phyloP scores from a whole-genome alignment of 2,888 invertebrate species.

The Meliscaeva auricollis region DNA sequence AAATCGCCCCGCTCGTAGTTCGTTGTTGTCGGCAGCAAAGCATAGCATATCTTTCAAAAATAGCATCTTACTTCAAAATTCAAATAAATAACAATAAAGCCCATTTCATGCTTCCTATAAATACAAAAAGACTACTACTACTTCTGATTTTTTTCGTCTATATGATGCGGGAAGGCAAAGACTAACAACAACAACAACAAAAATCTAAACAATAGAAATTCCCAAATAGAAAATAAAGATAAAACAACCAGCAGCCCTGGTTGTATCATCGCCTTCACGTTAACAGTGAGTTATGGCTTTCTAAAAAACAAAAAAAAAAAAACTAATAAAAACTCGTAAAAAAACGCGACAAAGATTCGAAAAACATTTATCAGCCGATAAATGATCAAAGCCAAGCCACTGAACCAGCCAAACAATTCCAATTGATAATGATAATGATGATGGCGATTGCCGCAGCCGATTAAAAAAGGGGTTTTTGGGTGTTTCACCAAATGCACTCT shows the following conservation, averaged over 20 bases:
- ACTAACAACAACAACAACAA: neutral
- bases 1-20: conserved; percentile 40
- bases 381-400: conserved; percentile 65
- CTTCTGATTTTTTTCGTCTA: conserved; percentile 27
- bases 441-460: conserved; percentile 32
- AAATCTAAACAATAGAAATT: conserved; percentile 38
- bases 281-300: conserved; percentile 64
- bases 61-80: conserved; percentile 61
- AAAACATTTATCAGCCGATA: conserved; percentile 68
- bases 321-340: conserved; percentile 4
- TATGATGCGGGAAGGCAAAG: neutral
- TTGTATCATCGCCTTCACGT: conserved; percentile 70
- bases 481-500: neutral
- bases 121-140: conserved; percentile 29
- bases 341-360: conserved; percentile 32
- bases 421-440: conserved; percentile 65
- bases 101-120: conserved; percentile 58
- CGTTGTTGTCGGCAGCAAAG: neutral
- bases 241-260: conserved; percentile 63
- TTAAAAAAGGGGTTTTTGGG: neutral
- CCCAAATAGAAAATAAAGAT: conserved; percentile 31
- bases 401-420: conserved; percentile 66
- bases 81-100: conserved; percentile 68
- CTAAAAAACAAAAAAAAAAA: conserved; percentile 5
- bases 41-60: conserved; percentile 34